Conservation (phyloP, 2,888 invertebrate genomes). For the Brachyopa scutellaris region DNA sequence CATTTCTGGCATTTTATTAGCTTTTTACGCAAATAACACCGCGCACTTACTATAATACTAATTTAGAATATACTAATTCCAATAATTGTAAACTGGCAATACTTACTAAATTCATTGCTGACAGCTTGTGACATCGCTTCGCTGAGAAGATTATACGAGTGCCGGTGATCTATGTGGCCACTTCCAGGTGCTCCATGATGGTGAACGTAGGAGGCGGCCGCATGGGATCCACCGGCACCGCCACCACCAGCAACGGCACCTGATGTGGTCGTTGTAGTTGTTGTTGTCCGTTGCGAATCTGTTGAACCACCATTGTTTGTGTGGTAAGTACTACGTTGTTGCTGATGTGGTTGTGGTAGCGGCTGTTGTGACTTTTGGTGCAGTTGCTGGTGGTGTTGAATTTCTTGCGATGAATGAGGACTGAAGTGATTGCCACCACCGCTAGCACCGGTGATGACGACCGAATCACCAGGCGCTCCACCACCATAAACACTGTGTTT, state of each 20-base stretch:
- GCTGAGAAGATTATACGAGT: conserved; percentile 83
- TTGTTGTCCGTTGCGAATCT: conserved; percentile 48
- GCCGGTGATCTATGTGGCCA: conserved; percentile 78
- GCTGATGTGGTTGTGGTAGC: conserved; percentile 56
- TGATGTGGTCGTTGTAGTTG: conserved; percentile 40
- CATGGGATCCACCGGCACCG: conserved; percentile 65
- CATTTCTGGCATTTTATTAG: no score
- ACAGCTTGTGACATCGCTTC: conserved; percentile 85
- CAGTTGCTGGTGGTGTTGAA: conserved; percentile 73
- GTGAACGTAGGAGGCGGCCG: conserved; percentile 71
- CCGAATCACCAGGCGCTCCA: conserved; percentile 75
- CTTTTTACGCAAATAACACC: no score
- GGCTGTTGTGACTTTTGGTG: conserved; percentile 71
- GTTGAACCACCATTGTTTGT: conserved; percentile 27
- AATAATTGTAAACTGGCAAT: no score
- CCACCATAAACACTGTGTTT: conserved; percentile 75
- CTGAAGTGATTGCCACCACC: conserved; percentile 73
- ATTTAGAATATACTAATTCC: no score
- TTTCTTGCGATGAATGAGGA: conserved; percentile 55
- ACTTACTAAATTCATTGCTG: conserved; percentile 84
- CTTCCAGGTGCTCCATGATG: conserved; percentile 75
- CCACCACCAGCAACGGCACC: conserved; percentile 66
- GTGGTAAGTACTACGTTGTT: conserved; percentile 59
- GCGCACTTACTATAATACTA: no score
- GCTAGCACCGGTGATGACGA: conserved; percentile 66